A percentile compares a stretch with the other conserved stretches of the same genome.
phyloP scores from a whole-genome alignment of 2,888 invertebrate genomes.

The Xestobium rufovillosum region DNA sequence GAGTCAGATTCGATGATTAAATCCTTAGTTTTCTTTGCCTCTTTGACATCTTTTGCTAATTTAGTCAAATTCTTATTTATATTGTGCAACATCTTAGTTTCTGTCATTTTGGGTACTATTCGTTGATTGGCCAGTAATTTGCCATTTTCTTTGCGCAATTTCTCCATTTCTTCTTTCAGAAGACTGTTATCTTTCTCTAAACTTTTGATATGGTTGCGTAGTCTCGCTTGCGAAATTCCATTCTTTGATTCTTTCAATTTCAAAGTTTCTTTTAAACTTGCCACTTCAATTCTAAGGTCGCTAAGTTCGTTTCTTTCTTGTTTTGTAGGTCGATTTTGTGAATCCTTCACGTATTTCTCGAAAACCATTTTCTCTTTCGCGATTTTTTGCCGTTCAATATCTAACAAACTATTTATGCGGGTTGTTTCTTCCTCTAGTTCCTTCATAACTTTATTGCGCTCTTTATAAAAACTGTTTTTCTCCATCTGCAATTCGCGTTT shows the following conservation, averaged over 20 bases:
- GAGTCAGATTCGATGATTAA: no score
- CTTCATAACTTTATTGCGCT: conserved; percentile 45
- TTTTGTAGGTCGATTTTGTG: conserved; percentile 57
- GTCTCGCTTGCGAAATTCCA: conserved; percentile 61
- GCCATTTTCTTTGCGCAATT: conserved; percentile 59
- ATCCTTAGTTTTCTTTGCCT: conserved; percentile 15
- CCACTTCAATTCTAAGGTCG: conserved; percentile 57
- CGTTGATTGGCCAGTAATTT: conserved; percentile 54
- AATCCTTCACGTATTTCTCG: conserved; percentile 54
- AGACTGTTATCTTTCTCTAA: conserved; percentile 63
- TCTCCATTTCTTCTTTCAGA: conserved; percentile 58
- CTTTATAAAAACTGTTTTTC: conserved; percentile 49
- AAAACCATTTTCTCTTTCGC: conserved; percentile 52
- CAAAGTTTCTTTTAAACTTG: conserved; percentile 57
- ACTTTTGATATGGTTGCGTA: conserved; percentile 65
- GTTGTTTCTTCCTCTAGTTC: conserved; percentile 60
- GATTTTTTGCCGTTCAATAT: conserved; percentile 54
- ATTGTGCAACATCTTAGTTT: conserved; percentile 66
- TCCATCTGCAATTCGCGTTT: conserved; percentile 43
- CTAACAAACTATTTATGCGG: conserved; percentile 53
- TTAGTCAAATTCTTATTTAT: conserved; percentile 59
- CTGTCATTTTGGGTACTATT: conserved; percentile 49
- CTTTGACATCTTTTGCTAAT: conserved; percentile 32
- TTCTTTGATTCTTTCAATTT: conserved; percentile 67
- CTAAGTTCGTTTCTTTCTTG: conserved; percentile 65